A percentile compares a stretch with the other conserved stretches of the same genome.
Evolutionary conservation across 2,113 vertebrate species (phyloP).

Genomic region (Tiliqua scincoides): DNA sequence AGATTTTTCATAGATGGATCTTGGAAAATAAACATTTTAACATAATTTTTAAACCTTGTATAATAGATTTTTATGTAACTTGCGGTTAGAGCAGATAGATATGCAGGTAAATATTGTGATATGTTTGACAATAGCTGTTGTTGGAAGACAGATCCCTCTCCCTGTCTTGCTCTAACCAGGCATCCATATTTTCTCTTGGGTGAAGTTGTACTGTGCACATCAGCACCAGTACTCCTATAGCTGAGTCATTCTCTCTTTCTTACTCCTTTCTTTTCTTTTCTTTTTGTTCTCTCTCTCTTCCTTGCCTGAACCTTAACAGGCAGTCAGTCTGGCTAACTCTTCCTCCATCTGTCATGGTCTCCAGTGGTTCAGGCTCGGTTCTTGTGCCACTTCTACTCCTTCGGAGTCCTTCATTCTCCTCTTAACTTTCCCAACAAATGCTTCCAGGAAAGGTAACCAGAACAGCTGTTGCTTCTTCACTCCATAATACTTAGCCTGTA

Average conservation of each 20-base stretch:
- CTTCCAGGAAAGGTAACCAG: conserved; percentile 13
- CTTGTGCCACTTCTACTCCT: neutral
- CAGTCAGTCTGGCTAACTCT: neutral
- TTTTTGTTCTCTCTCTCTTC: neutral
- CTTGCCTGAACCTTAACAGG: neutral
- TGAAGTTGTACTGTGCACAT: neutral
- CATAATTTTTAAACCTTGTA: neutral
- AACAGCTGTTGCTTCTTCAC: neutral
- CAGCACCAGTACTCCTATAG: neutral
- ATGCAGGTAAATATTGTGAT: neutral
- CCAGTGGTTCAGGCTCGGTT: neutral
- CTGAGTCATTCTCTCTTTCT: neutral
- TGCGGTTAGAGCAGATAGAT: neutral
- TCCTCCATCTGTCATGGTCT: neutral
- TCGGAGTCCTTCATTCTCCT: neutral
- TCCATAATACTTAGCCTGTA: neutral
- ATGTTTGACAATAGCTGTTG: neutral
- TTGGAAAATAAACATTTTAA: neutral
- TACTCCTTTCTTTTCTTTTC: neutral
- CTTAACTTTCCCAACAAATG: neutral
- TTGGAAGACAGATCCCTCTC: neutral
- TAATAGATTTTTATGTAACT: neutral
- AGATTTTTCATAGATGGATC: neutral
- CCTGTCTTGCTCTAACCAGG: neutral
- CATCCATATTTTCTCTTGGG: neutral